These are phyloP conservation scores for Drosophila nr. perissopoda DNA, from an alignment of 2,888 invertebrate genomes.

Conservation along the genomic window DNA sequence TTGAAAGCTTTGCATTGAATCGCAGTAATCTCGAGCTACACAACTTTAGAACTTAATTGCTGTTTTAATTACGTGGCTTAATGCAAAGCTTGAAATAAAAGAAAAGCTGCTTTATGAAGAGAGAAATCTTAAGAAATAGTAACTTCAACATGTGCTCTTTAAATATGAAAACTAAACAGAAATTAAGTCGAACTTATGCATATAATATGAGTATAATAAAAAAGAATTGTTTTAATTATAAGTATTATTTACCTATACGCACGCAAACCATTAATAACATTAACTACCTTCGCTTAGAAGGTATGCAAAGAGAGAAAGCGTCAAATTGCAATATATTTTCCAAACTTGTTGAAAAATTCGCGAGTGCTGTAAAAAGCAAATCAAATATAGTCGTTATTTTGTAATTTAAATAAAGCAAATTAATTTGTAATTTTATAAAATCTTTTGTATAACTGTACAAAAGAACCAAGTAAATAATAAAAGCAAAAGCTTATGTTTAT, in stretches of 20 bases:
- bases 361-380: constrained; percentile 74
- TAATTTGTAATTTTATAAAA: constrained; percentile 66
- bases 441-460: constrained; percentile 63
- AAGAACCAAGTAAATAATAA: constrained; percentile 59
- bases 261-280: constrained; percentile 34
- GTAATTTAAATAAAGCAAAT: constrained; percentile 72
- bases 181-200: constrained; percentile 79
- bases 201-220: constrained; percentile 56
- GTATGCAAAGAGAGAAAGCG: constrained; percentile 42
- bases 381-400: constrained; percentile 81
- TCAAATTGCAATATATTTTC: constrained; percentile 71
- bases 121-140: constrained; percentile 43
- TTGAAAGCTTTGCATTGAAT: constrained; percentile 76
- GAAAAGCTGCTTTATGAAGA: constrained; percentile 42
- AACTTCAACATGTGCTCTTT: constrained; percentile 72
- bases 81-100: constrained; percentile 62
- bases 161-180: constrained; percentile 65
- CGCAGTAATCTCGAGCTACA: constrained; percentile 57
- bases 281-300: constrained; percentile 53
- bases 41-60: constrained; percentile 27
- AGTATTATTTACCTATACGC: constrained; percentile 74
- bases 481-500: constrained; percentile 46
- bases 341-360: constrained; percentile 64
- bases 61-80: constrained; percentile 73
- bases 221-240: constrained; percentile 75